A percentile compares a stretch with the other conserved stretches of the same genome.
phyloP scores from a whole-genome alignment of 2,888 invertebrate species.

The Dynastes maya region DNA sequence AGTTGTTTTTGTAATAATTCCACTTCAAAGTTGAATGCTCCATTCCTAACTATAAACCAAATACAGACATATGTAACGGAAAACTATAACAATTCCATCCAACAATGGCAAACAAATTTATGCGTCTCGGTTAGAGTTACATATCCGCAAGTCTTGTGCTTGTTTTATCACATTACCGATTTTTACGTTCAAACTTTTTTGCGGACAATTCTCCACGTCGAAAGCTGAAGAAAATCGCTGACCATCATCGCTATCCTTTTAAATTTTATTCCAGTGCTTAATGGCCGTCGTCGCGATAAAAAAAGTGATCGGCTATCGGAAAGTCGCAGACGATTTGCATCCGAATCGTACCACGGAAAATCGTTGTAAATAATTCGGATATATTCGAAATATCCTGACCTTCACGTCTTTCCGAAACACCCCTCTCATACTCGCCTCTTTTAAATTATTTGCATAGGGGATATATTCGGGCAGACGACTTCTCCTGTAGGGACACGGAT shows the following conservation, averaged over 20 bases:
- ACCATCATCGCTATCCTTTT: constrained; percentile 6
- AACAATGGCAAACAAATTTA: constrained; percentile 32
- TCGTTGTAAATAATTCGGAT: constrained; percentile 69
- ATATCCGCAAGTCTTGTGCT: background rate
- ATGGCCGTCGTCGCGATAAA: constrained; percentile 54
- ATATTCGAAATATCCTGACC: constrained; percentile 59
- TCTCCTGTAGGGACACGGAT: constrained; percentile 5
- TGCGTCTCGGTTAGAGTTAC: constrained; percentile 8
- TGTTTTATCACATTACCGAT: constrained; percentile 6
- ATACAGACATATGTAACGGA: constrained; percentile 13
- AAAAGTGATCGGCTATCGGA: constrained; percentile 61
- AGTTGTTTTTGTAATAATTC: no score
- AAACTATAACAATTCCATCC: constrained; percentile 1
- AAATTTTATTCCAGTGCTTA: constrained; percentile 27
- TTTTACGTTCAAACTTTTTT: constrained; percentile 37
- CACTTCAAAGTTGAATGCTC: background rate
- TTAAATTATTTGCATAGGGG: constrained; percentile 57
- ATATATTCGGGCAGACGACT: constrained; percentile 34
- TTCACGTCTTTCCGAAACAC: constrained; percentile 54
- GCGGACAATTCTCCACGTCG: background rate
- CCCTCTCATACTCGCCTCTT: constrained; percentile 5
- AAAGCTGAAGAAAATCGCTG: constrained; percentile 38
- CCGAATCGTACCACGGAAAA: constrained; percentile 65
- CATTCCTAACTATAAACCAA: background rate
- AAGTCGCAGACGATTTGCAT: constrained; percentile 65